Evolutionary conservation across 2,113 vertebrate species (phyloP).

Genomic region (Athene noctua): DNA sequence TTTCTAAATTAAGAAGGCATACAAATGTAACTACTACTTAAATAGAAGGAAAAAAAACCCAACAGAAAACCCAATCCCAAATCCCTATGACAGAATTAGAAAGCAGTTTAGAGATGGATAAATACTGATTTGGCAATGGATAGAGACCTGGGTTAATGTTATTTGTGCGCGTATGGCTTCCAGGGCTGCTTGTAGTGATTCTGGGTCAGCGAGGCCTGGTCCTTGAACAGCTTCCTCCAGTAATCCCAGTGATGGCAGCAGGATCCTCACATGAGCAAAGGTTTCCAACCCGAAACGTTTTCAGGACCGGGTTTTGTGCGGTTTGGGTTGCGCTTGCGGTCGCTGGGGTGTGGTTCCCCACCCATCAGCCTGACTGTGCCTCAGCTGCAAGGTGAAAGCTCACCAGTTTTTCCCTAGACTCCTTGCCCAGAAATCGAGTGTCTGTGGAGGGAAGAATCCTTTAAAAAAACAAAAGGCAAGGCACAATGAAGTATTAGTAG

Average conservation of each 20-base stretch:
- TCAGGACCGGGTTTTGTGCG: rapidly evolving
- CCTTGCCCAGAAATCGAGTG: not conserved
- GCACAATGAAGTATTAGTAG: not conserved
- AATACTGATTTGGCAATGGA: not conserved
- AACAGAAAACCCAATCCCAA: not conserved
- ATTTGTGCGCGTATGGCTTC: not conserved
- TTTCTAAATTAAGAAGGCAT: slow-evolving; percentile 30
- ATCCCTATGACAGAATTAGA: not conserved
- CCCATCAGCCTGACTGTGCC: rapidly evolving
- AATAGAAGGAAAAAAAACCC: rapidly evolving
- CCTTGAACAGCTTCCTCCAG: not conserved
- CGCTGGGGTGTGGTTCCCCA: not conserved
- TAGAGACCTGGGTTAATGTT: not conserved
- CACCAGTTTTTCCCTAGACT: not conserved
- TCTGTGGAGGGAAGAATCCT: not conserved
- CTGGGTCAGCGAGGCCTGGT: not conserved
- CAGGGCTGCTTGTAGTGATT: slow-evolving; percentile 8
- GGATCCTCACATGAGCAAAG: not conserved
- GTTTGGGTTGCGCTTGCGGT: rapidly evolving
- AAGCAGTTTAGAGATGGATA: slow-evolving; percentile 21
- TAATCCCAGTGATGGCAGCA: not conserved
- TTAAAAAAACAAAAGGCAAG: not conserved
- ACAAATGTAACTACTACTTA: slow-evolving; percentile 39
- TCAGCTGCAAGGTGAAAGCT: not conserved
- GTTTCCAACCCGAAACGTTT: not conserved